Evolutionary conservation across 1,140 invertebrate species (phyloP).

Genomic region (Nomia melanderi): DNA sequence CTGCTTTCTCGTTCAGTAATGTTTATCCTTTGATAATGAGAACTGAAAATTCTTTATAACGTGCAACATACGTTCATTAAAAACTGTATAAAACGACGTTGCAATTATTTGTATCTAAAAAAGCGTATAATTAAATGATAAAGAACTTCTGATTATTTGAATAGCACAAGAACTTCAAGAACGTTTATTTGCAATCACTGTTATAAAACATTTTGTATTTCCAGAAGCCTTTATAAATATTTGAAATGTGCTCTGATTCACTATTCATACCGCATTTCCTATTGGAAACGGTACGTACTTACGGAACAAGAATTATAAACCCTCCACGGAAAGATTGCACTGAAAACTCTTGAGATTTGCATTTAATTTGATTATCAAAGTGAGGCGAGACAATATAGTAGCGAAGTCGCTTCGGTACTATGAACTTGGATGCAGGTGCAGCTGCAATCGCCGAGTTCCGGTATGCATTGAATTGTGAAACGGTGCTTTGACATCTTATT

Average conservation of each 20-base stretch:
- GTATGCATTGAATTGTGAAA: slow-evolving; percentile 19
- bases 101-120: too few species aligned
- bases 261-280: background rate
- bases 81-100: too few species aligned
- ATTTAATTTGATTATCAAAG: slow-evolving; percentile 40
- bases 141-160: too few species aligned
- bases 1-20: too few species aligned
- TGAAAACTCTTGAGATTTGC: slow-evolving; percentile 12
- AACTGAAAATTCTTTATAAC: too few species aligned
- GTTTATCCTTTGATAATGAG: too few species aligned
- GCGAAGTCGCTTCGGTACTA: slow-evolving; percentile 10
- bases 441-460: slow-evolving; percentile 12
- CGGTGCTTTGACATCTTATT: slow-evolving; percentile 50
- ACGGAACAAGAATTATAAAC: background rate
- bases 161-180: too few species aligned
- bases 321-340: background rate
- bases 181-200: too few species aligned
- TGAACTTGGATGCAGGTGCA: background rate
- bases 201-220: background rate
- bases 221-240: background rate
- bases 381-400: background rate
- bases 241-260: too few species aligned
- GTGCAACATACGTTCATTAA: too few species aligned
- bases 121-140: too few species aligned
- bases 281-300: background rate